Evolutionary conservation across 2,113 vertebrate species (phyloP).

Genomic region (Isichthys henryi): DNA sequence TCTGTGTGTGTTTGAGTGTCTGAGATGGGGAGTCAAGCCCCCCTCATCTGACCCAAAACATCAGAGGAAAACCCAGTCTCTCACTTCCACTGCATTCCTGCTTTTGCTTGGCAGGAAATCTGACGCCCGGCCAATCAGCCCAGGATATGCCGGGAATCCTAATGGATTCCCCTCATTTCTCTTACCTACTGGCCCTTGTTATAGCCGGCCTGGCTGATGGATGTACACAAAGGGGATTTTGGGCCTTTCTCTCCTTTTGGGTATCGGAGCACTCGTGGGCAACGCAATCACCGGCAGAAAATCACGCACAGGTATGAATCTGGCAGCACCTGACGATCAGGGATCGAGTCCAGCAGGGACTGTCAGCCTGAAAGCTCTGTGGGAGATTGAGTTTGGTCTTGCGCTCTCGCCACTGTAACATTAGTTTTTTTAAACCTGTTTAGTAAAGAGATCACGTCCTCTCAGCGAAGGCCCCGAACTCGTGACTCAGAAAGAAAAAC

Average conservation of each 20-base stretch:
- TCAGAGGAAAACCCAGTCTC: background rate
- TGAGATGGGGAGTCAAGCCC: background rate
- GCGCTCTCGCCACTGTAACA: too few species aligned
- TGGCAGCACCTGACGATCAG: background rate
- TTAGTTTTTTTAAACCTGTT: background rate
- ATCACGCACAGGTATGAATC: background rate
- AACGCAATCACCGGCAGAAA: background rate
- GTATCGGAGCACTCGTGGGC: background rate
- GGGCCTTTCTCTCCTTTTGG: background rate
- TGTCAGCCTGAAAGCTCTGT: background rate
- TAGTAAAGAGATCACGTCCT: background rate
- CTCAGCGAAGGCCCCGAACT: background rate
- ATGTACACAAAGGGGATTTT: background rate
- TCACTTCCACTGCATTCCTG: constrained; percentile 18
- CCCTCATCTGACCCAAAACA: background rate
- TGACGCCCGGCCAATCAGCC: constrained; percentile 14
- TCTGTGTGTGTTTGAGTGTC: background rate
- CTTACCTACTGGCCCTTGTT: background rate
- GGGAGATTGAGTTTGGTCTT: background rate
- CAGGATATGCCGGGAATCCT: constrained; percentile 10
- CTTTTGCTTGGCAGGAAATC: background rate
- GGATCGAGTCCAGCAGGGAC: background rate
- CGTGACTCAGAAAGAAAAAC: constrained; percentile 22
- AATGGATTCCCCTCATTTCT: background rate
- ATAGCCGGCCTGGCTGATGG: background rate